A percentile compares a stretch with the other conserved stretches of the same genome.
These are phyloP conservation scores for Oscheius sp. DNA, from an alignment of 2,888 invertebrate species.

Conservation along the genomic window DNA sequence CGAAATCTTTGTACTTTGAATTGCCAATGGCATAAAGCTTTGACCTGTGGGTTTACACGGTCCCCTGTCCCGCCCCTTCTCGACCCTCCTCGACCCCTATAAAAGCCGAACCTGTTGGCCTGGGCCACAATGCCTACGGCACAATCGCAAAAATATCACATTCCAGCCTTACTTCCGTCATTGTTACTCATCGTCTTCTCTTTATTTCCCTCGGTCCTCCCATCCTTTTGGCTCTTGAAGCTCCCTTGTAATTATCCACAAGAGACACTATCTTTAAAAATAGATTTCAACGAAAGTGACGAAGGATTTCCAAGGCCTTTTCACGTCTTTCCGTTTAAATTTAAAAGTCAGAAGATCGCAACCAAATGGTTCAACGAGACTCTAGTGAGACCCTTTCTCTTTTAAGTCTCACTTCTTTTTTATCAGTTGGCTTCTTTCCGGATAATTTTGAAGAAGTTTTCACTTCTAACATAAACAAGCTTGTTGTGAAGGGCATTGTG, in stretches of 20 bases:
- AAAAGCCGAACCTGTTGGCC: constrained; percentile 27
- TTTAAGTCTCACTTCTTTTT: neutral
- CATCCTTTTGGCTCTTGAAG: neutral
- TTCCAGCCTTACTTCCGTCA: neutral
- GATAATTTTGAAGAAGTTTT: no score
- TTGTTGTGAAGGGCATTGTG: constrained; percentile 6
- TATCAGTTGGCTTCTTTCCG: no score
- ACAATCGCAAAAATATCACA: neutral
- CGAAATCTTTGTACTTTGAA: neutral
- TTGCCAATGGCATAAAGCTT: neutral
- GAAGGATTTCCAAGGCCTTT: neutral
- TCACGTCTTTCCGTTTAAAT: neutral
- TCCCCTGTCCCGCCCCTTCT: neutral
- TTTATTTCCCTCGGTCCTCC: neutral
- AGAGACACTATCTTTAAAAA: neutral
- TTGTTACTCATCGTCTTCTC: neutral
- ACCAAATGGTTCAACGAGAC: neutral
- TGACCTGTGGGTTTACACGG: neutral
- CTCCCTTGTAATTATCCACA: no score
- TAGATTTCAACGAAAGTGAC: neutral
- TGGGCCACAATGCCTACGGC: constrained; percentile 25
- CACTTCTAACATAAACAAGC: neutral
- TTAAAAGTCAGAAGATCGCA: neutral
- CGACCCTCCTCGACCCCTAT: constrained; percentile 18
- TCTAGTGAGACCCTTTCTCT: neutral